Conservation (phyloP, 2,113 vertebrate genomes). For the Redunca redunca region DNA sequence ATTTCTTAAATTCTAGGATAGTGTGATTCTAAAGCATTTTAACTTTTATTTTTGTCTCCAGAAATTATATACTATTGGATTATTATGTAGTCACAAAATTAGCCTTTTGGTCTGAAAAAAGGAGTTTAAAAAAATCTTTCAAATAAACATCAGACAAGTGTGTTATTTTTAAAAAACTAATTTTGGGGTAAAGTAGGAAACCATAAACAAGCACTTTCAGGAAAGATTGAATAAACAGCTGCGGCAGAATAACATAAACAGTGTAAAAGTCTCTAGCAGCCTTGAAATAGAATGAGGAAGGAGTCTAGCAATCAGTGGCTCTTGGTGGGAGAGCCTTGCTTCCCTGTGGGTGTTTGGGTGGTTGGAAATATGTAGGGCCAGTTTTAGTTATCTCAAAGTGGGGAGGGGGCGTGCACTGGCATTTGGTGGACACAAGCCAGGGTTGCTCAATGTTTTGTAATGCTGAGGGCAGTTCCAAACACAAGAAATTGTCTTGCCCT, state of each 20-base stretch:
- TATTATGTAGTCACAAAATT: conserved; percentile 2
- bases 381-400: not conserved
- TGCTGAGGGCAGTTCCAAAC: not conserved
- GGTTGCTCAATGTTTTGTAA: not conserved
- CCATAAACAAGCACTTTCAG: not conserved
- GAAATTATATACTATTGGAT: conserved; percentile 37
- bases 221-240: conserved; percentile 33
- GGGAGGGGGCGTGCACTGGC: not conserved
- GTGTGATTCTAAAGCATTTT: not conserved
- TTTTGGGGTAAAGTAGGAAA: conserved; percentile 15
- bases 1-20: conserved; percentile 44
- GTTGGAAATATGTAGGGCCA: not conserved
- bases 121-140: not conserved
- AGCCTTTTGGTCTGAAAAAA: not conserved
- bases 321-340: not conserved
- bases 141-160: conserved; percentile 38
- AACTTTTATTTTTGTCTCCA: conserved; percentile 33
- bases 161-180: conserved; percentile 36
- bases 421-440: not conserved
- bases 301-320: not conserved
- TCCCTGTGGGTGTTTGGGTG: not conserved
- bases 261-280: not conserved
- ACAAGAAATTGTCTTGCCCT: not conserved
- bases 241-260: not conserved
- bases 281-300: not conserved